phyloP scores from a whole-genome alignment of 2,797 vertebrate genomes.

The Sebastes minor region DNA sequence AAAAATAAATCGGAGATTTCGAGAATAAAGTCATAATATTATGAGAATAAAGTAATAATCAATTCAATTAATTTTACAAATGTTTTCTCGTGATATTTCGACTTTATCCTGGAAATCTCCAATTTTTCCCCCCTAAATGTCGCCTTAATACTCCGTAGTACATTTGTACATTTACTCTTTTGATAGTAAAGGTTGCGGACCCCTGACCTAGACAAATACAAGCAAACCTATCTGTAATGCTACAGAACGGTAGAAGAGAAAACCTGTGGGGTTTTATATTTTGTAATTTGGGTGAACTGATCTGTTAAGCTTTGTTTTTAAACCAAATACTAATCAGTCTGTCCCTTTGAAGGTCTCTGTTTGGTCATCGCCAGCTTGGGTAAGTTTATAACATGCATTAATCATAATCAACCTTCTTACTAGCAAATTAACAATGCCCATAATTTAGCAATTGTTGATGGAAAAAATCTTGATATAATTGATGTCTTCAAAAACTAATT shows the following conservation, averaged over 20 bases:
- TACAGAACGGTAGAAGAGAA: background rate
- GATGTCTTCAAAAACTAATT: background rate
- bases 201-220: too few species aligned
- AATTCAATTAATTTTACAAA: too few species aligned
- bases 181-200: too few species aligned
- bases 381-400: constrained; percentile 10
- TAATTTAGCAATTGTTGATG: background rate
- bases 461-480: background rate
- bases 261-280: background rate
- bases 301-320: background rate
- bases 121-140: too few species aligned
- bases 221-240: background rate
- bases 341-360: constrained; percentile 45
- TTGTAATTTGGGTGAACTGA: background rate
- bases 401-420: background rate
- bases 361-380: constrained; percentile 37
- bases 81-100: too few species aligned
- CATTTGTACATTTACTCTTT: too few species aligned
- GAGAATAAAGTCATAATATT: too few species aligned
- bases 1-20: too few species aligned
- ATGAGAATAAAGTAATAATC: too few species aligned
- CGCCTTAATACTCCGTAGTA: too few species aligned
- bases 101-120: too few species aligned
- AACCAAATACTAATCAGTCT: background rate
- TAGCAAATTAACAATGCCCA: too few species aligned